Evolutionary conservation across 2,113 vertebrate species (phyloP).

Genomic region (Syngnathus floridae): DNA sequence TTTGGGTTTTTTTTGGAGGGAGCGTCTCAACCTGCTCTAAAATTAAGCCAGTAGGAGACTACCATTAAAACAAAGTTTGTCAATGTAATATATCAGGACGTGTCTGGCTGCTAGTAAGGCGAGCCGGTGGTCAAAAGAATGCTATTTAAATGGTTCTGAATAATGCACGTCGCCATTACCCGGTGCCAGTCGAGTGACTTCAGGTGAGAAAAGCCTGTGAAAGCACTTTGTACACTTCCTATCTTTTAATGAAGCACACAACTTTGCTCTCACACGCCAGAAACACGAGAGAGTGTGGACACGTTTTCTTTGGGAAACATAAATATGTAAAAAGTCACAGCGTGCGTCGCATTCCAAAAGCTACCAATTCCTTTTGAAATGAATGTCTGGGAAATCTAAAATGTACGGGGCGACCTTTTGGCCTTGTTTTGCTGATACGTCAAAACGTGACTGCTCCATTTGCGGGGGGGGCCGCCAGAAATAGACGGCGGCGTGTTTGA

Average conservation of each 20-base stretch:
- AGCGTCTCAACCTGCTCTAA: not conserved
- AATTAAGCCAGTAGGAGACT: not conserved
- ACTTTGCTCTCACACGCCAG: conserved; percentile 25
- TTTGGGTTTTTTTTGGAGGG: not conserved
- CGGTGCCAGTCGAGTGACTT: conserved; percentile 34
- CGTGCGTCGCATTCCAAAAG: conserved; percentile 6
- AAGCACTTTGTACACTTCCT: conserved; percentile 35
- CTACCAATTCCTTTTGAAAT: conserved; percentile 16
- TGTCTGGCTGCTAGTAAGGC: not conserved
- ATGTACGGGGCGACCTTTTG: conserved; percentile 8
- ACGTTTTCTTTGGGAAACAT: conserved; percentile 36
- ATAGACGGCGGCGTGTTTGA: not conserved
- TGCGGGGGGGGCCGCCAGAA: not conserved
- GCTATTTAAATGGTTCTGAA: conserved; percentile 28
- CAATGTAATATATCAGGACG: not conserved
- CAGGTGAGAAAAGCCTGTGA: conserved; percentile 33
- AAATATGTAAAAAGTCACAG: conserved; percentile 38
- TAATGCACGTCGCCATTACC: conserved; percentile 34
- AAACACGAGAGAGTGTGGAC: conserved; percentile 24
- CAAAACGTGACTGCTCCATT: not conserved
- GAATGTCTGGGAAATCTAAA: conserved; percentile 1
- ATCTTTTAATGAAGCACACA: conserved; percentile 36
- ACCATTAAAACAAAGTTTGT: not conserved
- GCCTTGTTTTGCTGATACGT: conserved; percentile 8
- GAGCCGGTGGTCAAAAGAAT: not conserved